Conservation (phyloP, 2,113 vertebrate species). For the Notarius lentiginosus region DNA sequence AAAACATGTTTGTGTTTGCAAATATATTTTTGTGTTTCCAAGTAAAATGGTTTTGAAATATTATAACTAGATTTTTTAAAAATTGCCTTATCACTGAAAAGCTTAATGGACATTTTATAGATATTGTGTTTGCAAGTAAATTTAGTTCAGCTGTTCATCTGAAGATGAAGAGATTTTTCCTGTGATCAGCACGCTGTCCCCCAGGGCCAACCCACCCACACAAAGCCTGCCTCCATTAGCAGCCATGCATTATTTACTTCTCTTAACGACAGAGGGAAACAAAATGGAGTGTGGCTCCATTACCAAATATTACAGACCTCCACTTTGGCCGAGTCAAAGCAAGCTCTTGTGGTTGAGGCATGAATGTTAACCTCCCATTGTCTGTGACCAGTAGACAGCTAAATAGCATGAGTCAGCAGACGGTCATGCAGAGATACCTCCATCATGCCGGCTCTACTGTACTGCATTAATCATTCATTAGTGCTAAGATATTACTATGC, state of each 20-base stretch:
- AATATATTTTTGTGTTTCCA: too few species aligned
- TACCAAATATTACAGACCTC: constrained; percentile 58
- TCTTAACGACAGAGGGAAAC: constrained; percentile 63
- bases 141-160: constrained; percentile 8
- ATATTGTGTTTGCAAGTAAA: neutral
- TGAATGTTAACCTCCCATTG: constrained; percentile 55
- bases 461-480: constrained; percentile 74
- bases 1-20: too few species aligned
- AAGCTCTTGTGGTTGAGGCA: constrained; percentile 43
- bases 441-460: constrained; percentile 61
- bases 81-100: neutral
- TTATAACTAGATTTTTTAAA: neutral
- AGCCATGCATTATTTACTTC: constrained; percentile 68
- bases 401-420: constrained; percentile 58
- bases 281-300: constrained; percentile 65
- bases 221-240: constrained; percentile 63
- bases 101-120: neutral
- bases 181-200: constrained; percentile 58
- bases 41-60: neutral
- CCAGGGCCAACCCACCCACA: constrained; percentile 47
- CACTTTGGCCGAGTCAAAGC: constrained; percentile 48
- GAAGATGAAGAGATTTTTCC: constrained; percentile 47
- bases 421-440: constrained; percentile 46
- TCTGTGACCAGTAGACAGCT: constrained; percentile 59
- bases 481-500: constrained; percentile 65